These are phyloP conservation scores for Homarus gammarus DNA, from an alignment of 2,888 invertebrate species.

Conservation along the genomic window DNA sequence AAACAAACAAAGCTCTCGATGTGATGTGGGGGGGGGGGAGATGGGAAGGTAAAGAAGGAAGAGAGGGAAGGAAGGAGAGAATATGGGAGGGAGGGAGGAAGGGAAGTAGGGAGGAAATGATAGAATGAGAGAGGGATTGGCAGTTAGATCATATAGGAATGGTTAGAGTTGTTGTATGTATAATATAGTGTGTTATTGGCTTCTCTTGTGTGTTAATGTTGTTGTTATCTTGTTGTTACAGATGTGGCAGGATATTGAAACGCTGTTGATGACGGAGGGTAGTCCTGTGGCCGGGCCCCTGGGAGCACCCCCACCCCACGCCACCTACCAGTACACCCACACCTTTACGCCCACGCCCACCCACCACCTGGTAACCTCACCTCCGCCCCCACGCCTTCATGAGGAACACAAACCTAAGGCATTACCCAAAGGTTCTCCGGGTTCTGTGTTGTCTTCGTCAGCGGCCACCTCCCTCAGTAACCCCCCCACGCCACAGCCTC, in stretches of 20 bases:
- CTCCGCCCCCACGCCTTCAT: slow-evolving; percentile 12
- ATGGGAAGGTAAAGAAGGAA: no score
- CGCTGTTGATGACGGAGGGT: slow-evolving; percentile 54
- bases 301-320: slow-evolving; percentile 30
- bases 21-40: no score
- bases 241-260: slow-evolving; percentile 74
- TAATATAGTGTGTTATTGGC: no score
- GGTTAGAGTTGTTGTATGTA: no score
- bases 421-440: slow-evolving; percentile 33
- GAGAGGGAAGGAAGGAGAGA: no score
- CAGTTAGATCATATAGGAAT: no score
- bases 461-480: slow-evolving; percentile 14
- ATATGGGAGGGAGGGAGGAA: no score
- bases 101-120: no score
- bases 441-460: background rate
- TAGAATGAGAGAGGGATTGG: no score
- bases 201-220: no score
- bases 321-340: slow-evolving; percentile 46
- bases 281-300: slow-evolving; percentile 50
- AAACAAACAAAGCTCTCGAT: no score
- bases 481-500: slow-evolving; percentile 57
- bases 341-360: slow-evolving; percentile 50
- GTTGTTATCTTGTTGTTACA: slow-evolving; percentile 36
- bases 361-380: slow-evolving; percentile 35
- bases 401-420: slow-evolving; percentile 37